phyloP scores from a whole-genome alignment of 1,140 invertebrate species.

The Drosophila baimaii region DNA sequence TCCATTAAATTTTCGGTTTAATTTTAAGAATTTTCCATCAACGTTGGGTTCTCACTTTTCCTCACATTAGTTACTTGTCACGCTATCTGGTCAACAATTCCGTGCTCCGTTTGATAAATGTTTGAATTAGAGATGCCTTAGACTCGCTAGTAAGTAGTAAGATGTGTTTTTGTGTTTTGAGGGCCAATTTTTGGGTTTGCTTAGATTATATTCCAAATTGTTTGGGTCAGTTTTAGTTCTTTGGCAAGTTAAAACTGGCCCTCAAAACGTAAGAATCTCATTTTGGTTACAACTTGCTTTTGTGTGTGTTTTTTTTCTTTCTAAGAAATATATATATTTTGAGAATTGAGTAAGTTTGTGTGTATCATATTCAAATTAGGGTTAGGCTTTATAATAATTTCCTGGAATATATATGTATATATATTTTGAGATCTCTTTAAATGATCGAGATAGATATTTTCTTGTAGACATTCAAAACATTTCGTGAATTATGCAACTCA shows the following conservation, averaged over 20 bases:
- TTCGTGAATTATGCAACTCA: slow-evolving; percentile 75
- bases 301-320: slow-evolving; percentile 40
- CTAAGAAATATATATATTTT: slow-evolving; percentile 45
- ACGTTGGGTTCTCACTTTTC: slow-evolving; percentile 59
- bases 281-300: slow-evolving; percentile 71
- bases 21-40: slow-evolving; percentile 40
- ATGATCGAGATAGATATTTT: slow-evolving; percentile 25
- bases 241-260: slow-evolving; percentile 49
- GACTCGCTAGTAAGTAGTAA: slow-evolving; percentile 1
- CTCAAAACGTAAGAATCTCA: slow-evolving; percentile 55
- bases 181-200: slow-evolving; percentile 45
- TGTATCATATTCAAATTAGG: slow-evolving; percentile 33
- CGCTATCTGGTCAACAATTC: slow-evolving; percentile 62
- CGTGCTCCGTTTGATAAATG: slow-evolving; percentile 60
- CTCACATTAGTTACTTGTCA: slow-evolving; percentile 45
- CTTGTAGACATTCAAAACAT: slow-evolving; percentile 28
- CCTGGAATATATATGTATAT: slow-evolving; percentile 26
- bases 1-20: slow-evolving; percentile 69
- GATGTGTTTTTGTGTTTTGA: slow-evolving; percentile 34
- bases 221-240: slow-evolving; percentile 66
- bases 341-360: slow-evolving; percentile 43
- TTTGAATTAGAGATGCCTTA: slow-evolving; percentile 34
- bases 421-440: slow-evolving; percentile 17
- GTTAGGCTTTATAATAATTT: slow-evolving; percentile 21
- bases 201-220: slow-evolving; percentile 26